Base-by-base conservation (phyloP, 2,888 invertebrate genomes). In the Lochmaea capreae region DNA sequence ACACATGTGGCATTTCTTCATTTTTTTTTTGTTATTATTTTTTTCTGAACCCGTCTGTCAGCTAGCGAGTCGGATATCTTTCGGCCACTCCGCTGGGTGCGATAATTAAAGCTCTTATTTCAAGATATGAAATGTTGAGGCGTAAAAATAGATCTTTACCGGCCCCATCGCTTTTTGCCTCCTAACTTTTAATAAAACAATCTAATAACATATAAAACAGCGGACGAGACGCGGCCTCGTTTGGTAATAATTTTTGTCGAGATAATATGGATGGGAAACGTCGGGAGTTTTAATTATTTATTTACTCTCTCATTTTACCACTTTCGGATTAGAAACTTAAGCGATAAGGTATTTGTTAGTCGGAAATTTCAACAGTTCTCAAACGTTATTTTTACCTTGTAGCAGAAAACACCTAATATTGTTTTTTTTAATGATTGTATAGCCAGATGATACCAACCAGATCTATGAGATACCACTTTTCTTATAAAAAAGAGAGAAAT, bases 1-100 rank as follows among this genome's bases (percentile, higher is more conserved):
- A 78, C 81, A 83, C 82, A 82, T 82, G 83, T 83, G 81, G 81
- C 77, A 74, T 79, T 72, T 79, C 80, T 80, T 79, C 80, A 79
- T 79, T 79, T 69, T 74, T 71, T 72, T 67, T 68, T 65, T 72
- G 61, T 80, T 79, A 78, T 65, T 79, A 79, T 71, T 74, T 63
- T 72, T 67, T 68, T 73, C 57, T 71, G 76, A 68, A 68, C 71
- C 76, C 65, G 79, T 78, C 78, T 82, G 82, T 83, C 83, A 81
- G 78, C 81, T 61, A 70, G 69, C 65, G 80, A 79, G 77, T 81
- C 80, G 77, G 78, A 79, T 79, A 81, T 82, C 80, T 81, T 80
- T 82, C 79, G 79, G 76, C 79, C 79, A 77, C 75, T 76, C 76
- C 77, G 76, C 70, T 76, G 76, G 71, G 77, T 76, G 76, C 76